phyloP scores from a whole-genome alignment of 2,888 invertebrate species.

The Parnassius mnemosyne region DNA sequence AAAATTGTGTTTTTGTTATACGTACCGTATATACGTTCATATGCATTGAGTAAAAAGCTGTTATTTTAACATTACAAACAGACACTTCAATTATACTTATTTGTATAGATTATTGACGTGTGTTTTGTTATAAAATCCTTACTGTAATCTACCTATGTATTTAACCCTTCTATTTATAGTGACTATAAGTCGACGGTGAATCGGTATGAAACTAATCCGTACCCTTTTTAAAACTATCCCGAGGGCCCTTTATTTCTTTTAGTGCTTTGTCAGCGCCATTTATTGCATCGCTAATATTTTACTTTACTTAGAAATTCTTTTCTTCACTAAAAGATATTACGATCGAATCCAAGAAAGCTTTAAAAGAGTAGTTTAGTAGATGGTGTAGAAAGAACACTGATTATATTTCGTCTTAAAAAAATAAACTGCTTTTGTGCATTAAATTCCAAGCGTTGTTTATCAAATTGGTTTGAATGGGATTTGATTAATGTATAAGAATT shows the following conservation, averaged over 20 bases:
- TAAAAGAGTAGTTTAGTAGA: slow-evolving; percentile 39
- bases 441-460: slow-evolving; percentile 54
- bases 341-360: no score
- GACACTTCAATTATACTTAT: no score
- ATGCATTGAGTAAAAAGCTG: no score
- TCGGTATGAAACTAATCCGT: neutral
- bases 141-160: no score
- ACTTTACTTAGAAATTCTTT: neutral
- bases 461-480: slow-evolving; percentile 58
- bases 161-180: no score
- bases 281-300: neutral
- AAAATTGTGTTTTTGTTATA: no score
- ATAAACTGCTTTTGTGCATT: slow-evolving; percentile 66
- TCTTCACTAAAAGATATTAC: no score
- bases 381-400: slow-evolving; percentile 32
- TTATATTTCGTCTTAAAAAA: slow-evolving; percentile 44
- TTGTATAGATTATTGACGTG: neutral
- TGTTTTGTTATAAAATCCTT: no score
- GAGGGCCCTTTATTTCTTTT: neutral
- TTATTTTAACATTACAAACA: no score
- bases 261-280: neutral
- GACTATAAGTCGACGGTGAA: neutral
- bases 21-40: no score
- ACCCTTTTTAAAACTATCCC: neutral
- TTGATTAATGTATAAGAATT: slow-evolving; percentile 65